Evolutionary conservation across 92 coral and sea anemone species (phyloP).

Genomic region (Siderastrea siderea): DNA sequence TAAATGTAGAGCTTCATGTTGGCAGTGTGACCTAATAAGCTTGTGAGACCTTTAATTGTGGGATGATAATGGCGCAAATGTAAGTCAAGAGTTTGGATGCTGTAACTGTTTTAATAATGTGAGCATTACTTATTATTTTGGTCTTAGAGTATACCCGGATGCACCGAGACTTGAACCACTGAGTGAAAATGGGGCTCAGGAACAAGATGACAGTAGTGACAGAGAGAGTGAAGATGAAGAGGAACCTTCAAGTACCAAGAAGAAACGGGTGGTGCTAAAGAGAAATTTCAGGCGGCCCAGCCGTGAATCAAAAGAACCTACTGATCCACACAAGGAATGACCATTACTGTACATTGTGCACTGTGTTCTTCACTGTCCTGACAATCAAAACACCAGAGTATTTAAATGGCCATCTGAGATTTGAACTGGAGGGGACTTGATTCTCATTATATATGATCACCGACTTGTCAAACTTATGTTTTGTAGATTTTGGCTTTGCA

Average conservation of each 20-base stretch:
- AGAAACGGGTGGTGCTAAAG: slow-evolving; percentile 85
- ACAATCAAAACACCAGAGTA: too few species aligned
- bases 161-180: slow-evolving; percentile 89
- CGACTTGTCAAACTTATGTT: too few species aligned
- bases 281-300: slow-evolving; percentile 65
- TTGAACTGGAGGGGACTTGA: too few species aligned
- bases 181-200: slow-evolving; percentile 29
- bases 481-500: too few species aligned
- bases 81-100: too few species aligned
- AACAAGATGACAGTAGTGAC: slow-evolving; percentile 40
- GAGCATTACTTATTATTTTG: not conserved
- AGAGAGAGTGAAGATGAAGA: slow-evolving; percentile 61
- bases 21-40: too few species aligned
- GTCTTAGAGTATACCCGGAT: slow-evolving; percentile 83
- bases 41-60: too few species aligned
- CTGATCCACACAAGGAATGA: not conserved
- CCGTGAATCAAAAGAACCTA: slow-evolving; percentile 11
- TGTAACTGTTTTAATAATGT: too few species aligned
- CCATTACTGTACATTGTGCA: not conserved
- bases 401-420: too few species aligned
- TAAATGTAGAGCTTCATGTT: too few species aligned
- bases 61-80: too few species aligned
- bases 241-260: slow-evolving; percentile 55
- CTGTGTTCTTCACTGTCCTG: not conserved
- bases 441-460: too few species aligned